Evolutionary conservation across 2,888 invertebrate species (phyloP), one percentile per base, ranked within the genome.

Genomic region (Camponotus fellah): DNA sequence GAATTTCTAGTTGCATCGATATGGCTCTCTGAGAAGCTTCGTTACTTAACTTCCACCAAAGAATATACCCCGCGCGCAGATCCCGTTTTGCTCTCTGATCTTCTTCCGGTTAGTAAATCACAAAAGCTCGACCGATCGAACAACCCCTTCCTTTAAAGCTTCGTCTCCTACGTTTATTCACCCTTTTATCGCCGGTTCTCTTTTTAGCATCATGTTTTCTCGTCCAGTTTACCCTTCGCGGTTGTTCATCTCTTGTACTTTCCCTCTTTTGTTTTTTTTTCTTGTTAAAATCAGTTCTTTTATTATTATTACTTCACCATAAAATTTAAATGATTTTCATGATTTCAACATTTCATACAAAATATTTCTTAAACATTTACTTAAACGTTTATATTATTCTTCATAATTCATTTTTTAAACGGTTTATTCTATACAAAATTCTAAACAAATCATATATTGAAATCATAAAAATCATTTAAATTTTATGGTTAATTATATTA

Each of bases 21-120:
- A 58, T 60, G 17, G 74, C 17, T 46, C 32, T n/a, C 49, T 14
- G n/a, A 53, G 64, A 46, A 71, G 83, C 75, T 83, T 82, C 83
- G 83, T 83, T 86, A 84, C 76, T 86, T 85, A 85, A 71, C 85
- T 82, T 76, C 62, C 60, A 84, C 79, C 85, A 82, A 86, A 86
- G 76, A 76, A 72, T 68, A 79, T 53, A 66, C 64, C 32, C 17
- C 32, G 9, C 40, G 77, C 62, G 56, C 34, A 4, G 60, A 71
- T 60, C 43, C 14, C 43, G 58, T 80, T 72, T 43, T 72, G 72
- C 69, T 83, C 82, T 58, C 81, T 79, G 84, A 86, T 86, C 84
- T 82, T 46, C 79, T 83, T 85, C 72, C 84, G 83, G 79, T 21
- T 64, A 80, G 72, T 60, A 84, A 83, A 83, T 88, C 85, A 83